These are phyloP conservation scores for Botia kubotai DNA, from an alignment of 2,797 vertebrate genomes.

Conservation along the genomic window DNA sequence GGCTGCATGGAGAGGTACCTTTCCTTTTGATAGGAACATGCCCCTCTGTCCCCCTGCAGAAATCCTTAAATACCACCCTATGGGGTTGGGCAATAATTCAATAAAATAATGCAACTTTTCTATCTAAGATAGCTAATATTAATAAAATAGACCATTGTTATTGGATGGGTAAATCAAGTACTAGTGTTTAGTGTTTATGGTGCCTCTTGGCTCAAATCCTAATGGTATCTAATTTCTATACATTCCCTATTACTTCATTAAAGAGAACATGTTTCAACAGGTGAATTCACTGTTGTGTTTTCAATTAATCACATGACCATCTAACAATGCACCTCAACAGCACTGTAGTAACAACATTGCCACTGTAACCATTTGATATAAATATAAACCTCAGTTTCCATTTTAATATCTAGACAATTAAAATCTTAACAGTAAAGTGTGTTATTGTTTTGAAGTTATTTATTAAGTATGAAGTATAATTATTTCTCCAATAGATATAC, in stretches of 20 bases:
- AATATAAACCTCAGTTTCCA: neutral
- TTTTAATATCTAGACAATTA: neutral
- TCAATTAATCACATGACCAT: neutral
- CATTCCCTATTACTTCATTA: too few species aligned
- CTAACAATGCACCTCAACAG: neutral
- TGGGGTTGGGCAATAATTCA: slow-evolving; percentile 32
- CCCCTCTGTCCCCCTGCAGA: slow-evolving; percentile 56
- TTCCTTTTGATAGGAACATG: slow-evolving; percentile 65
- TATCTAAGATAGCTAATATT: neutral
- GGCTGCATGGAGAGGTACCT: slow-evolving; percentile 62
- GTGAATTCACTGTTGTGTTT: slow-evolving; percentile 28
- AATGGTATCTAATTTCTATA: too few species aligned
- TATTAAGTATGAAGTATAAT: too few species aligned
- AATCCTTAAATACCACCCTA: slow-evolving; percentile 60
- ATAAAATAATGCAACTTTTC: neutral
- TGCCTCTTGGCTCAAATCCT: neutral
- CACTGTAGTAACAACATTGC: neutral
- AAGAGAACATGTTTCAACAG: neutral
- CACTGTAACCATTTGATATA: neutral
- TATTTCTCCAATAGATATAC: neutral
- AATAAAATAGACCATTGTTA: neutral
- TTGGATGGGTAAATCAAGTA: neutral
- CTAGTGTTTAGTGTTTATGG: neutral
- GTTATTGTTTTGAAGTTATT: too few species aligned
- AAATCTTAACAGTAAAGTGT: neutral